Conservation (phyloP, 2,888 invertebrate genomes). For the Formica aserva region DNA sequence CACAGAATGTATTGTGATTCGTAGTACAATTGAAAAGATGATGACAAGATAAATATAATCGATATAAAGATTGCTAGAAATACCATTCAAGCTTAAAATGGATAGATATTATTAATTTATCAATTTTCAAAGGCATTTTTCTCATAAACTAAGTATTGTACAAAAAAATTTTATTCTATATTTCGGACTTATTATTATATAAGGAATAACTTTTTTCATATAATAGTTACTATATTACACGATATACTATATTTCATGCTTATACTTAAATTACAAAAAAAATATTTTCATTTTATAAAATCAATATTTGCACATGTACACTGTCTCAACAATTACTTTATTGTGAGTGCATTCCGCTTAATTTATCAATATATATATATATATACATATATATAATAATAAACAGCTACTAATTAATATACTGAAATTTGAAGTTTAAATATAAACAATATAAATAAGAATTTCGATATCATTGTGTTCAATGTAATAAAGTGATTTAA, state of each 20-base stretch:
- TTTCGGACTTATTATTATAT: neutral
- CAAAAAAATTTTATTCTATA: neutral
- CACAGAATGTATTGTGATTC: neutral
- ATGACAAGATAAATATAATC: neutral
- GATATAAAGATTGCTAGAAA: neutral
- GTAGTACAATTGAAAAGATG: neutral
- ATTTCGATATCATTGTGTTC: constrained; percentile 82
- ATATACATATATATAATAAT: neutral
- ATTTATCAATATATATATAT: neutral
- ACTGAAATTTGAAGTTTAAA: constrained; percentile 29
- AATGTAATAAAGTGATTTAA: constrained; percentile 77
- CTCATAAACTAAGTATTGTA: neutral
- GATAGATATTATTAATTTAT: neutral
- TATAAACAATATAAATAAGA: constrained; percentile 76
- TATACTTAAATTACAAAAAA: neutral
- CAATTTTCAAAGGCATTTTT: neutral
- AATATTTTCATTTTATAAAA: neutral
- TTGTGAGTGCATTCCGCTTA: constrained; percentile 22
- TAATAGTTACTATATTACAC: neutral
- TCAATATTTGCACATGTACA: neutral
- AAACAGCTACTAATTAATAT: constrained; percentile 5
- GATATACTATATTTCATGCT: neutral
- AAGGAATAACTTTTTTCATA: neutral
- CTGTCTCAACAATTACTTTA: neutral
- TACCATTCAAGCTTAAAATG: neutral